These are phyloP conservation scores for Micrastur ruficollis DNA, from an alignment of 2,797 vertebrate genomes.

Conservation along the genomic window DNA sequence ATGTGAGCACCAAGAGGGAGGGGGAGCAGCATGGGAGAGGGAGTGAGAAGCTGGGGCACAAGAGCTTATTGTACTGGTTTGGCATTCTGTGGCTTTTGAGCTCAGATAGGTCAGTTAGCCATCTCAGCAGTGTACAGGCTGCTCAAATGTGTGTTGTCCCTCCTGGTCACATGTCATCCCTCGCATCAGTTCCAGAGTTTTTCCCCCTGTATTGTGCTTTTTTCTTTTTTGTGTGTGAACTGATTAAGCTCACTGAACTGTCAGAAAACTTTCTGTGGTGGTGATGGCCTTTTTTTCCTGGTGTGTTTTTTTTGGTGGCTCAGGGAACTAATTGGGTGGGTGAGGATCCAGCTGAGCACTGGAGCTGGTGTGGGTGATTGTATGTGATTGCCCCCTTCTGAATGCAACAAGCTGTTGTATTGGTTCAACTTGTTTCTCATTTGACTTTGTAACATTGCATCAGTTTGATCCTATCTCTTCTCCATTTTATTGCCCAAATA, in stretches of 20 bases:
- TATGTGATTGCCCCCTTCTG: fast-evolving
- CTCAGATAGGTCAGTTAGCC: neutral
- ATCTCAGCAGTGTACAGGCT: neutral
- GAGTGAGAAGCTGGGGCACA: neutral
- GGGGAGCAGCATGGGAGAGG: neutral
- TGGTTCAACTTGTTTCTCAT: neutral
- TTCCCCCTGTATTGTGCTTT: neutral
- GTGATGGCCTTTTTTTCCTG: neutral
- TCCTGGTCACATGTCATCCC: neutral
- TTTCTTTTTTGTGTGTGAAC: neutral
- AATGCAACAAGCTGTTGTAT: neutral
- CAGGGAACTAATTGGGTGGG: neutral
- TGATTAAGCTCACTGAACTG: neutral
- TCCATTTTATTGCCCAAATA: neutral
- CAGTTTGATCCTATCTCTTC: slow-evolving; percentile 14
- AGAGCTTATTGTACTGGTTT: neutral
- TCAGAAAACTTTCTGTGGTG: neutral
- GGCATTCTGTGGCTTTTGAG: neutral
- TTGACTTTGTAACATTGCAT: neutral
- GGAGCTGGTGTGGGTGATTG: neutral
- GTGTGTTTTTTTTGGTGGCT: neutral
- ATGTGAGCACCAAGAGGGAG: neutral
- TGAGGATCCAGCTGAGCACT: neutral
- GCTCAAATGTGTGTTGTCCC: neutral
- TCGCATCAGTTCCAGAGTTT: neutral